Percentiles rank a stretch among this genome's conserved stretches.
These are phyloP conservation scores for Ceratina japonica DNA, from an alignment of 1,140 invertebrate species.

Conservation along the genomic window DNA sequence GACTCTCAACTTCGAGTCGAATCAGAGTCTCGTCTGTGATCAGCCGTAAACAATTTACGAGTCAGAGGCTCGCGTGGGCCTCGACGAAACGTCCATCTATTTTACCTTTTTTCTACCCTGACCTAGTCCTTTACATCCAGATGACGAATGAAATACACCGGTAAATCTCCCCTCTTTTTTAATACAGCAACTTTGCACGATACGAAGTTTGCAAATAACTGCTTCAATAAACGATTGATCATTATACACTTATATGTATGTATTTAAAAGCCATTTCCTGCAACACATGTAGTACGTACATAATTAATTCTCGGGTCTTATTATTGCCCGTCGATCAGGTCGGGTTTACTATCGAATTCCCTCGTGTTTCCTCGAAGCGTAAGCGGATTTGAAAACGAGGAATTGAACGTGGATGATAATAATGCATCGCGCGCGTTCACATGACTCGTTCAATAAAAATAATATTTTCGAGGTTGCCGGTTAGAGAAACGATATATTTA, in stretches of 20 bases:
- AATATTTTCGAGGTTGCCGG: not conserved
- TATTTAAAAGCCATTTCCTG: not conserved
- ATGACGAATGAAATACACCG: not conserved
- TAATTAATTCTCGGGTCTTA: not conserved
- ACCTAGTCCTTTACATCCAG: not conserved
- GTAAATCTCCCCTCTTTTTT: too few relatives aligned
- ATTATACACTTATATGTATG: not conserved
- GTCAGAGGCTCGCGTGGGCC: not conserved
- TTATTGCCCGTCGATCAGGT: not conserved
- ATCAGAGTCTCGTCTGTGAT: constrained; percentile 15
- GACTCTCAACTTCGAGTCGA: not conserved
- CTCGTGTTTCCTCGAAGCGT: too few relatives aligned
- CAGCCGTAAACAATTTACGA: constrained; percentile 1
- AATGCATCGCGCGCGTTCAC: not conserved
- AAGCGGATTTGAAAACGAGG: not conserved
- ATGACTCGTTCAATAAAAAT: not conserved
- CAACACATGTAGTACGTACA: not conserved
- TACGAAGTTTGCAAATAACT: not conserved
- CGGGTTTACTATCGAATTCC: too few relatives aligned
- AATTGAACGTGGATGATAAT: not conserved
- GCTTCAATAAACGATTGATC: constrained; percentile 20
- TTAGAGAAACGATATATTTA: not conserved
- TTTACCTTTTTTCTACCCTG: not conserved
- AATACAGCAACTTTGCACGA: not conserved
- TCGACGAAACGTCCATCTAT: not conserved